phyloP scores from a whole-genome alignment of 2,797 vertebrate genomes.

The Epinephelus malabaricus region DNA sequence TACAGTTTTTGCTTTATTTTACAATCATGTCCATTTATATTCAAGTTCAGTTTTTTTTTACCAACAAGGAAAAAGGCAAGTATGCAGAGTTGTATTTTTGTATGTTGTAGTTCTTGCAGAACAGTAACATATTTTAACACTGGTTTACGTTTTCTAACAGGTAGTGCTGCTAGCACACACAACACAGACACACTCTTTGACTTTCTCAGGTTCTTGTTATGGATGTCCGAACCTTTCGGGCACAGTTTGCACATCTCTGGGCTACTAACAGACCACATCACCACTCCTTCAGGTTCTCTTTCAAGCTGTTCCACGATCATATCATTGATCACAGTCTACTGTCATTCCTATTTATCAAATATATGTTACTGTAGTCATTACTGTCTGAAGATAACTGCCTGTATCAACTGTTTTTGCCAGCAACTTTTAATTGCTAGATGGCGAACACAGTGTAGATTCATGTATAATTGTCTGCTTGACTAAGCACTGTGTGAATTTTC shows the following conservation, averaged over 20 bases:
- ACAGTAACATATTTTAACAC: constrained; percentile 83
- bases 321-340: constrained; percentile 72
- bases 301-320: constrained; percentile 68
- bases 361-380: constrained; percentile 81
- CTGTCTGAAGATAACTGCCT: constrained; percentile 79
- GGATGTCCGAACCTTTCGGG: constrained; percentile 71
- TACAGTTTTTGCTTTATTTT: constrained; percentile 66
- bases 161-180: constrained; percentile 79
- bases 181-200: constrained; percentile 66
- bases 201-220: constrained; percentile 84
- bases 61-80: constrained; percentile 65
- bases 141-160: constrained; percentile 77
- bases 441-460: constrained; percentile 55
- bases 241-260: constrained; percentile 82
- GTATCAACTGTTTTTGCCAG: constrained; percentile 68
- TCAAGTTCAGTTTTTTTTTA: constrained; percentile 62
- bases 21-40: constrained; percentile 56
- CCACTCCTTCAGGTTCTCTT: constrained; percentile 79
- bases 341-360: constrained; percentile 75
- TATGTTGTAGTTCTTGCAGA: constrained; percentile 77
- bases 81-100: constrained; percentile 80
- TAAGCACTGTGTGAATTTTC: constrained; percentile 78
- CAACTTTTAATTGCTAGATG: constrained; percentile 52
- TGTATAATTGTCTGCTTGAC: constrained; percentile 66
- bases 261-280: constrained; percentile 76